Evolutionary conservation across 2,113 vertebrate genomes (phyloP).

Genomic region (Marcusenius ussheri): DNA sequence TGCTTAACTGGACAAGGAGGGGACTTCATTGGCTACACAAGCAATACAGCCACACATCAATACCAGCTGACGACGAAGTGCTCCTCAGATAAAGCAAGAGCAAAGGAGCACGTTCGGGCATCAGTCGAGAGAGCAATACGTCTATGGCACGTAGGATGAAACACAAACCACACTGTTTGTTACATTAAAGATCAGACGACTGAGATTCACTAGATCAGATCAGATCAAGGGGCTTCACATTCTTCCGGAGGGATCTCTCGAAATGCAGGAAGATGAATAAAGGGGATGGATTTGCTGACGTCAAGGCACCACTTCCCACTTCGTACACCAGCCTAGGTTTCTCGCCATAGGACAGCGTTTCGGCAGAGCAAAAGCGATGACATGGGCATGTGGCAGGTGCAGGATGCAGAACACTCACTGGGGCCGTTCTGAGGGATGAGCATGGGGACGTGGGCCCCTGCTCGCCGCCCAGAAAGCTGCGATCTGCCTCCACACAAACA

Average conservation of each 20-base stretch:
- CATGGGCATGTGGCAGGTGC: conserved; percentile 65
- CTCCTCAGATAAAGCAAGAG: background rate
- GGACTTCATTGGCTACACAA: background rate
- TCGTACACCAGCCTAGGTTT: background rate
- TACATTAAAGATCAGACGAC: background rate
- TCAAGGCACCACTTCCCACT: background rate
- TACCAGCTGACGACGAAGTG: background rate
- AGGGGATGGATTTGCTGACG: background rate
- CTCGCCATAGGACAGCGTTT: conserved; percentile 13
- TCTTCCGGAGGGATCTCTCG: background rate
- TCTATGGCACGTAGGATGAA: background rate
- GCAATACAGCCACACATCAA: background rate
- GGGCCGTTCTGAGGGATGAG: conserved; percentile 18
- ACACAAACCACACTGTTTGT: conserved; percentile 13
- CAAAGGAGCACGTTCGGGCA: background rate
- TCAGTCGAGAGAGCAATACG: background rate
- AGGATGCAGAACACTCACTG: conserved; percentile 49
- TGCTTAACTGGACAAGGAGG: background rate
- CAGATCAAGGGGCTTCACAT: background rate
- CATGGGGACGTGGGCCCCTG: background rate
- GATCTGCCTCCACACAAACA: conserved; percentile 33
- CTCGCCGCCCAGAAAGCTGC: background rate
- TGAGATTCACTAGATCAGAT: background rate
- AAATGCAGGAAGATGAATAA: background rate
- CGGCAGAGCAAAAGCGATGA: conserved; percentile 65